phyloP scores from a whole-genome alignment of 2,113 vertebrate genomes.

The Cettia cetti region DNA sequence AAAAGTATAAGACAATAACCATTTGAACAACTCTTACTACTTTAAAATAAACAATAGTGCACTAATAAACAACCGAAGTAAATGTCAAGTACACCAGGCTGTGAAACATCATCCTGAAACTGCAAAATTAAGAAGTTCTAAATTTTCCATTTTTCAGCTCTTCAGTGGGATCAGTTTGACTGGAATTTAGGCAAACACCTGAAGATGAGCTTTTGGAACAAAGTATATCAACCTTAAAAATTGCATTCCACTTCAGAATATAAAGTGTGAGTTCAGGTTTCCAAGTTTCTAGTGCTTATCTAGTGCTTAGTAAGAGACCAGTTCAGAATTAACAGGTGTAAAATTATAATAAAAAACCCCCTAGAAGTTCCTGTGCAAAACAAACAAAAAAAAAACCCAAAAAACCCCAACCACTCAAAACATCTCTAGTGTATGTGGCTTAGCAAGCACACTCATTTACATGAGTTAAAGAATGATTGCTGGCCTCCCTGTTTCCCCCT shows the following conservation, averaged over 20 bases:
- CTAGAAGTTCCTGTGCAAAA: background rate
- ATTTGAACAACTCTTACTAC: background rate
- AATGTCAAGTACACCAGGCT: background rate
- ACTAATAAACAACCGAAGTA: background rate
- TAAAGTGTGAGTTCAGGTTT: background rate
- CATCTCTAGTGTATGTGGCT: background rate
- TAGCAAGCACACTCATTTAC: background rate
- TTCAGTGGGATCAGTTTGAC: background rate
- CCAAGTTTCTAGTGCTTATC: background rate
- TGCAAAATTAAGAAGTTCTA: background rate
- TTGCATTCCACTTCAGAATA: background rate
- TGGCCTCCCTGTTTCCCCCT: background rate
- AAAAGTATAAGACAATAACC: background rate
- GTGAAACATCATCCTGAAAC: background rate
- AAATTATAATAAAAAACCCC: background rate
- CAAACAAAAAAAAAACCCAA: no score
- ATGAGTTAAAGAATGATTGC: background rate
- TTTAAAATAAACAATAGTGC: background rate
- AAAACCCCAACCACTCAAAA: background rate
- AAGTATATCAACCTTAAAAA: background rate
- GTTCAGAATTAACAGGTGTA: background rate
- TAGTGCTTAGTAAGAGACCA: background rate
- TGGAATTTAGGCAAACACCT: background rate
- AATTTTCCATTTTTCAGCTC: background rate
- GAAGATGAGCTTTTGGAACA: background rate